A percentile compares a stretch with the other conserved stretches of the same genome.
Evolutionary conservation across 2,797 vertebrate species (phyloP).

Genomic region (Gymnocypris eckloni): DNA sequence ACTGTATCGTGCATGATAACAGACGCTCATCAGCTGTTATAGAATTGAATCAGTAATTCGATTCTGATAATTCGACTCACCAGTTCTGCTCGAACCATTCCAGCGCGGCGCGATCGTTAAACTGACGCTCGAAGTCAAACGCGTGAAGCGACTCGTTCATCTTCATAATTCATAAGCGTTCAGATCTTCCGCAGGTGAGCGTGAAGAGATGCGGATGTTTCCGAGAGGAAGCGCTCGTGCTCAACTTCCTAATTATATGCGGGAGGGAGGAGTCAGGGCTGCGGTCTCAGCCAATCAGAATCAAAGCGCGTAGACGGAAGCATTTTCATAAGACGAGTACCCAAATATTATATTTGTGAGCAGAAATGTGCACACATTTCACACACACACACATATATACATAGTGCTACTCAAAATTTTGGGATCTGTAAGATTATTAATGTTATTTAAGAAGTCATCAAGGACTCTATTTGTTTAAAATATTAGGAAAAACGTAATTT

Average conservation of each 20-base stretch:
- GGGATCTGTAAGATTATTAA: too few species aligned
- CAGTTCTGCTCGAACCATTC: conserved; percentile 85
- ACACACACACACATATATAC: too few species aligned
- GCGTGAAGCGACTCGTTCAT: conserved; percentile 72
- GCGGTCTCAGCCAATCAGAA: background rate
- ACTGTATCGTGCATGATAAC: background rate
- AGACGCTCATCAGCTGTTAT: background rate
- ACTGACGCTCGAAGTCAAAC: conserved; percentile 79
- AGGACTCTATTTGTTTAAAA: fast-evolving
- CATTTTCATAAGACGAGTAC: background rate
- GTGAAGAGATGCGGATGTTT: background rate
- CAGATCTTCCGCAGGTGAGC: background rate
- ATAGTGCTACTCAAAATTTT: too few species aligned
- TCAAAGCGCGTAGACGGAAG: fast-evolving
- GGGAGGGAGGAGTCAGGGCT: background rate
- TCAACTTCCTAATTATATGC: background rate
- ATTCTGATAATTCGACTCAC: conserved; percentile 69
- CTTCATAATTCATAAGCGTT: background rate
- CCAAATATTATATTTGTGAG: background rate
- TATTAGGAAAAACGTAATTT: too few species aligned
- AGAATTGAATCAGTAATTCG: background rate
- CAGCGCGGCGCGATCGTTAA: conserved; percentile 72
- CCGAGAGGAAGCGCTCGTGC: too few species aligned
- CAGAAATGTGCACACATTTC: background rate
- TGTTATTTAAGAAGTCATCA: too few species aligned